Percentiles rank a stretch among this genome's conserved stretches.
phyloP scores from a whole-genome alignment of 2,888 invertebrate species.

The Calameuta pallipes region DNA sequence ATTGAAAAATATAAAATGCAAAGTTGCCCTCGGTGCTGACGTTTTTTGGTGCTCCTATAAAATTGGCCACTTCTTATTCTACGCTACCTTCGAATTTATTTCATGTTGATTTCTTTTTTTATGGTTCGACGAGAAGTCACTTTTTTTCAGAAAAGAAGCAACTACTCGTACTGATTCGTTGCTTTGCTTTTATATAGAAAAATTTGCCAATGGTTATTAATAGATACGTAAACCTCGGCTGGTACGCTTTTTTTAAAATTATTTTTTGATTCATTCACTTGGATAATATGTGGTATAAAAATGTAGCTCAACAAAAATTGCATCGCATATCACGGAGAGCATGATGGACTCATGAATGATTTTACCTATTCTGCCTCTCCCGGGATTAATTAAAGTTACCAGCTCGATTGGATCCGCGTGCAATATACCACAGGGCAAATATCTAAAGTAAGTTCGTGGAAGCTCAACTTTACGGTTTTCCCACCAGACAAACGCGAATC shows the following conservation, averaged over 20 bases:
- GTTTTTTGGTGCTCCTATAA: neutral
- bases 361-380: neutral
- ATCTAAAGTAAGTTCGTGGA: neutral
- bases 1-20: slow-evolving; percentile 53
- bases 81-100: neutral
- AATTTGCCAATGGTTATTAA: neutral
- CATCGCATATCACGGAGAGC: neutral
- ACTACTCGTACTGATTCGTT: neutral
- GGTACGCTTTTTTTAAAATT: neutral
- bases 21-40: slow-evolving; percentile 18
- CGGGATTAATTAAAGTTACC: neutral
- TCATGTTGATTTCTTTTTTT: neutral
- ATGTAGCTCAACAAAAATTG: neutral
- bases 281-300: neutral
- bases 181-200: neutral
- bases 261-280: neutral
- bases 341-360: neutral
- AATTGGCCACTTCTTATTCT: neutral
- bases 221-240: neutral
- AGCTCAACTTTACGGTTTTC: neutral
- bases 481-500: neutral
- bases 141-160: neutral
- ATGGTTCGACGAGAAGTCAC: neutral
- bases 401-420: neutral
- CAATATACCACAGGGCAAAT: neutral